Percentiles rank a stretch among this genome's conserved stretches.
Conservation (phyloP, 2,797 vertebrate genomes). For the Catharus ustulatus region DNA sequence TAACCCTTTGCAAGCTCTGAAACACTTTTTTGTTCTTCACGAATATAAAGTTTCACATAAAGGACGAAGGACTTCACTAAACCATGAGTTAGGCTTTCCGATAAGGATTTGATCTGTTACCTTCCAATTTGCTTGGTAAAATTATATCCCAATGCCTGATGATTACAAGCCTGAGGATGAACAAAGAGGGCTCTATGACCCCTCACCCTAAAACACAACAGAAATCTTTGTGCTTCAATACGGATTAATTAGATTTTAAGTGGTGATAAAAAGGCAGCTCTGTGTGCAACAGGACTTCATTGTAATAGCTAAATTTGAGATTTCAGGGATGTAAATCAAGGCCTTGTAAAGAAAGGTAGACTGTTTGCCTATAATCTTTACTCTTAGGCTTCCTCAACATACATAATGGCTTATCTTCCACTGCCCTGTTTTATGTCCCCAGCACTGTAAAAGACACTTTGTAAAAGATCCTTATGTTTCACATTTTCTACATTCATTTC, state of each 20-base stretch:
- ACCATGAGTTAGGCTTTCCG: constrained; percentile 77
- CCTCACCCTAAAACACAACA: constrained; percentile 86
- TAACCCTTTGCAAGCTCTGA: constrained; percentile 76
- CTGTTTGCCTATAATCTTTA: constrained; percentile 79
- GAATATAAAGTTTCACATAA: constrained; percentile 80
- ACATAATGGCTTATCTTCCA: constrained; percentile 68
- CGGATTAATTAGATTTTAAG: constrained; percentile 88
- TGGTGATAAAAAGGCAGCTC: constrained; percentile 82
- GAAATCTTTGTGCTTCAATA: constrained; percentile 86
- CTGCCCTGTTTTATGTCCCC: constrained; percentile 55
- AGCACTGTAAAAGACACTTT: constrained; percentile 61
- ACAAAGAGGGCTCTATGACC: constrained; percentile 86
- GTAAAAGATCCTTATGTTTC: constrained; percentile 67
- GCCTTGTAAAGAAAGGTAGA: constrained; percentile 79
- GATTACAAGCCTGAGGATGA: constrained; percentile 78
- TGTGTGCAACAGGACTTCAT: constrained; percentile 83
- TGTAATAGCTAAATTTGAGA: constrained; percentile 81
- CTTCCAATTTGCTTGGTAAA: constrained; percentile 84
- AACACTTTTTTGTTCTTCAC: constrained; percentile 76
- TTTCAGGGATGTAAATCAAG: constrained; percentile 77
- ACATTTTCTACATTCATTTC: constrained; percentile 65
- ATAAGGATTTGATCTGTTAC: constrained; percentile 84
- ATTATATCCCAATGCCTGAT: constrained; percentile 81
- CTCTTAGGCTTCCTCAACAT: constrained; percentile 75
- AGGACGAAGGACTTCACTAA: constrained; percentile 76